phyloP scores from a whole-genome alignment of 2,797 vertebrate genomes.

The Anabas testudineus region DNA sequence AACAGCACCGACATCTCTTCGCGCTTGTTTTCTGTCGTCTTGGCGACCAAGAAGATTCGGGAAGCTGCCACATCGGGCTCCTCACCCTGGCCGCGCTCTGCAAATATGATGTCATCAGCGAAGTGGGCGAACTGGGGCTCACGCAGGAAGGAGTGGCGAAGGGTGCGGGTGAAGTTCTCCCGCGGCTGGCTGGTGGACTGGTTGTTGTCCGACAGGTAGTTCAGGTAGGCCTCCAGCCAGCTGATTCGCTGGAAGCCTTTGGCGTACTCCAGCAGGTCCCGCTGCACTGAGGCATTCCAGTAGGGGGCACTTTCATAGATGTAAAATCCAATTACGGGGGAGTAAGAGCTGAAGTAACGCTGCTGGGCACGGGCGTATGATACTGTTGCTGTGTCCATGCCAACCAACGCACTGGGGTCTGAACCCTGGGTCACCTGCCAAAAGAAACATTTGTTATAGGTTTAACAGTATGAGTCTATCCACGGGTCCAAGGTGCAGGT shows the following conservation, averaged over 20 bases:
- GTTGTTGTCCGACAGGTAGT: slow-evolving; percentile 94
- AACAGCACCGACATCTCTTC: slow-evolving; percentile 98
- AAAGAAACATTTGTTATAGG: slow-evolving; percentile 19
- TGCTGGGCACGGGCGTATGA: slow-evolving; percentile 95
- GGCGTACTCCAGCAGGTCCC: slow-evolving; percentile 95
- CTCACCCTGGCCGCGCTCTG: slow-evolving; percentile 91
- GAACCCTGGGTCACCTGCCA: slow-evolving; percentile 92
- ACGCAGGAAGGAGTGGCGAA: slow-evolving; percentile 93
- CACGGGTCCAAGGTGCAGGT: too few relatives aligned
- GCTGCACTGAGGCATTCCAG: slow-evolving; percentile 97
- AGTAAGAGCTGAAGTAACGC: slow-evolving; percentile 98
- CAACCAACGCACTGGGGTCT: slow-evolving; percentile 96
- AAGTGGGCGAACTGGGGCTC: slow-evolving; percentile 94
- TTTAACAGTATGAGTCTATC: too few relatives aligned
- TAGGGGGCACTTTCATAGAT: slow-evolving; percentile 99
- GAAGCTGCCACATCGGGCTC: slow-evolving; percentile 95
- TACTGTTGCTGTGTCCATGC: slow-evolving; percentile 95
- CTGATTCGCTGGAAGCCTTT: slow-evolving; percentile 99
- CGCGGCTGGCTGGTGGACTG: slow-evolving; percentile 91
- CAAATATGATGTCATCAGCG: slow-evolving; percentile 97
- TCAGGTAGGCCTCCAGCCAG: slow-evolving; percentile 98
- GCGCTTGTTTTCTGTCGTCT: slow-evolving; percentile 97
- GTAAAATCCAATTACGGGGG: slow-evolving; percentile 98
- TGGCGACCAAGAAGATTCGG: slow-evolving; percentile 96
- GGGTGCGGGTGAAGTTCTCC: slow-evolving; percentile 93